A percentile compares a stretch with the other conserved stretches of the same genome.
Conservation (phyloP, 2,113 vertebrate genomes). For the Pycnonotus jocosus region DNA sequence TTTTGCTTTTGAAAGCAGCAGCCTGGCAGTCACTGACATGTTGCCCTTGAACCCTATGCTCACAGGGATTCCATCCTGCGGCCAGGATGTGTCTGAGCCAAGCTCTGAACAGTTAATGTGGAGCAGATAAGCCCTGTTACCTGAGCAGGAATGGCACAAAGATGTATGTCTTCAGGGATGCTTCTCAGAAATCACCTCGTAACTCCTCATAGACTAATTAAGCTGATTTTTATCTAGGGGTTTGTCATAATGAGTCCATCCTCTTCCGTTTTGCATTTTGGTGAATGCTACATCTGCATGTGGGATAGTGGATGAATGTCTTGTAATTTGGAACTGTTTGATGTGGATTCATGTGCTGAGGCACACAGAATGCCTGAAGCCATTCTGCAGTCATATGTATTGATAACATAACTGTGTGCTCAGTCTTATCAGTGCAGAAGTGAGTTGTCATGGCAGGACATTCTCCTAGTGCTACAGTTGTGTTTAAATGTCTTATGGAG, state of each 20-base stretch:
- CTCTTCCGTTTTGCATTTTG: background rate
- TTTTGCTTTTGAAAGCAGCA: background rate
- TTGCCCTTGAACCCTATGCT: background rate
- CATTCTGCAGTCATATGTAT: rapidly evolving
- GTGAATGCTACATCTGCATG: background rate
- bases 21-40: background rate
- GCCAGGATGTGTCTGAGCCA: background rate
- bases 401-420: background rate
- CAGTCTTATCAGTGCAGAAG: background rate
- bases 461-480: background rate
- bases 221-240: background rate
- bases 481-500: background rate
- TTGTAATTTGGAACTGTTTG: background rate
- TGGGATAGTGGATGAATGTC: background rate
- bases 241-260: background rate
- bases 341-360: background rate
- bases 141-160: background rate
- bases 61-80: background rate
- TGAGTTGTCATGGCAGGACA: background rate
- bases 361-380: background rate
- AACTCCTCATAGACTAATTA: background rate
- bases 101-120: background rate
- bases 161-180: background rate
- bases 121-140: background rate
- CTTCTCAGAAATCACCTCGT: background rate